A percentile compares a stretch with the other conserved stretches of the same genome.
Evolutionary conservation across 2,888 invertebrate genomes (phyloP).

Genomic region (Glyphotaelius pellucidus): DNA sequence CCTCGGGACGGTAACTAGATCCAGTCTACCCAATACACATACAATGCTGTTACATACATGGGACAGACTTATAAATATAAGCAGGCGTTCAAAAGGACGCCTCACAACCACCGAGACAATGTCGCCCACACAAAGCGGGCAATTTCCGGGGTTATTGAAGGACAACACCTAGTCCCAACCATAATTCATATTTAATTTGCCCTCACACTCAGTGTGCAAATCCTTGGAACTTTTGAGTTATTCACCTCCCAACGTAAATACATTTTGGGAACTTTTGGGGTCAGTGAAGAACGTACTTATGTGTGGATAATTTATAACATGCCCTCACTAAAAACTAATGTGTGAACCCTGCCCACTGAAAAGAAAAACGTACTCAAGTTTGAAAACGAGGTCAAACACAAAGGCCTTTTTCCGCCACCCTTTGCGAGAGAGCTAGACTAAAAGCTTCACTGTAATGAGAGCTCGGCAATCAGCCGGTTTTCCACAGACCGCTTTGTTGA

Average conservation of each 20-base stretch:
- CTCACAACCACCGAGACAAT: neutral
- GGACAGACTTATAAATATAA: neutral
- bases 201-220: neutral
- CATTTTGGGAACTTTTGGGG: neutral
- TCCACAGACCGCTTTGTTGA: neutral
- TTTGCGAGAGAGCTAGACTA: neutral
- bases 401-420: neutral
- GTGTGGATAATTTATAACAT: neutral
- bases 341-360: neutral
- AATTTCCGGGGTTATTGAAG: neutral
- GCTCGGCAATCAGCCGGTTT: neutral
- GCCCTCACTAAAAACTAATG: neutral
- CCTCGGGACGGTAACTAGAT: neutral
- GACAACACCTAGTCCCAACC: neutral
- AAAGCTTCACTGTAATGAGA: neutral
- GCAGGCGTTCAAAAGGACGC: neutral
- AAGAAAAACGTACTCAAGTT: neutral
- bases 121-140: neutral
- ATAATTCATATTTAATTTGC: neutral
- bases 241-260: neutral
- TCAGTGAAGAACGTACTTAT: neutral
- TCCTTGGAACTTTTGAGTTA: neutral
- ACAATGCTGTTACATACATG: neutral
- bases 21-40: neutral
- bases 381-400: neutral